phyloP scores from a whole-genome alignment of 1,140 invertebrate genomes.

The Drosophila equinoxialis region DNA sequence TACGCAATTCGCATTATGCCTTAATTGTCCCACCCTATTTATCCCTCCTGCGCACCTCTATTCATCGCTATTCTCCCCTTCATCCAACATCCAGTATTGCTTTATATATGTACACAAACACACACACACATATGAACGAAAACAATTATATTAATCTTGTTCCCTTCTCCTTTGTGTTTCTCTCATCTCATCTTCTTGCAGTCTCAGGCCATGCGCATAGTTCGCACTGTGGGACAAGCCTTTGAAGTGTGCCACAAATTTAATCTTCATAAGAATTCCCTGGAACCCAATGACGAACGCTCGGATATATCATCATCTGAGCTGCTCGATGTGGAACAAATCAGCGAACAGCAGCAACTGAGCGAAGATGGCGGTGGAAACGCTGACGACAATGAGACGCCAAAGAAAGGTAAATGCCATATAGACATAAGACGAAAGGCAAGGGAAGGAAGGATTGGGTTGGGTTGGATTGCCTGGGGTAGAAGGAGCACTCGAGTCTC shows the following conservation, averaged over 20 bases:
- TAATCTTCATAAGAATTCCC: conserved; percentile 85
- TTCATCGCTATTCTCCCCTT: no score
- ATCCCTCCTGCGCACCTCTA: background rate
- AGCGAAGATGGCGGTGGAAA: conserved; percentile 86
- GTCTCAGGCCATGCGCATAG: conserved; percentile 99
- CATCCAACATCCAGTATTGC: background rate
- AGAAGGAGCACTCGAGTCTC: background rate
- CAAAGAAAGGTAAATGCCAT: conserved; percentile 85
- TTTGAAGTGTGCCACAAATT: conserved; percentile 99
- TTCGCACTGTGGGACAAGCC: conserved; percentile 98
- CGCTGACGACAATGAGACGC: conserved; percentile 60
- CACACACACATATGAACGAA: conserved; percentile 5
- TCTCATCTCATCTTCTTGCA: conserved; percentile 84
- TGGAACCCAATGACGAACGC: conserved; percentile 86
- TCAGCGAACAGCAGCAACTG: conserved; percentile 84
- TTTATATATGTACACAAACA: background rate
- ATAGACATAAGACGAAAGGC: background rate
- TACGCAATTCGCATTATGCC: conserved; percentile 50
- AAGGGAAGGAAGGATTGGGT: background rate
- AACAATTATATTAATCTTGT: conserved; percentile 37
- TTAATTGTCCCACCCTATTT: background rate
- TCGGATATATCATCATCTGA: conserved; percentile 86
- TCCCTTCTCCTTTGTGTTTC: background rate
- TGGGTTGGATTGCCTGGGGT: no score
- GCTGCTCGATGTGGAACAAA: conserved; percentile 82